These are phyloP conservation scores for Psilopsiagon aurifrons DNA, from an alignment of 2,113 vertebrate species.

Conservation along the genomic window DNA sequence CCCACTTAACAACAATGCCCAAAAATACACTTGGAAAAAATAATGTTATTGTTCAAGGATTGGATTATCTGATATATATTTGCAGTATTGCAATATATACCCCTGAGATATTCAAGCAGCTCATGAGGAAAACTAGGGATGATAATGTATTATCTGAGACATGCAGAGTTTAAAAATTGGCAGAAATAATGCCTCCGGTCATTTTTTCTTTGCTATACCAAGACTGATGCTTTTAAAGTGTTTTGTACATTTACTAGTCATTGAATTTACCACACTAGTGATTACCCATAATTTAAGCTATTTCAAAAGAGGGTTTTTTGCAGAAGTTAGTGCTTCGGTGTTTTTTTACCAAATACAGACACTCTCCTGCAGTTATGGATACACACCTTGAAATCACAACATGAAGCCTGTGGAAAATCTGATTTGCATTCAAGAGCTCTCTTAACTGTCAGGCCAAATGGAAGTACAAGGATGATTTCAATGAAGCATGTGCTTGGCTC, in stretches of 20 bases:
- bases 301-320: background rate
- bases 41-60: background rate
- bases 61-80: background rate
- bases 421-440: background rate
- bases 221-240: background rate
- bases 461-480: background rate
- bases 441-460: background rate
- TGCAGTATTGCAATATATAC: background rate
- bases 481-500: background rate
- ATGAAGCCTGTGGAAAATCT: background rate
- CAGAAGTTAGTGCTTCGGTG: background rate
- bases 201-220: background rate
- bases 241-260: background rate
- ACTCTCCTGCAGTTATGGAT: background rate
- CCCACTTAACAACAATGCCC: background rate
- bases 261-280: background rate
- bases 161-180: background rate
- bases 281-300: background rate
- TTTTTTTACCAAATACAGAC: background rate
- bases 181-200: background rate
- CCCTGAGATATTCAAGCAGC: background rate
- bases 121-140: background rate
- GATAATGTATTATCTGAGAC: slow-evolving; percentile 17
- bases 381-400: background rate
- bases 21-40: background rate